Evolutionary conservation across 1,140 invertebrate species (phyloP).

Genomic region (Dinoponera quadriceps): DNA sequence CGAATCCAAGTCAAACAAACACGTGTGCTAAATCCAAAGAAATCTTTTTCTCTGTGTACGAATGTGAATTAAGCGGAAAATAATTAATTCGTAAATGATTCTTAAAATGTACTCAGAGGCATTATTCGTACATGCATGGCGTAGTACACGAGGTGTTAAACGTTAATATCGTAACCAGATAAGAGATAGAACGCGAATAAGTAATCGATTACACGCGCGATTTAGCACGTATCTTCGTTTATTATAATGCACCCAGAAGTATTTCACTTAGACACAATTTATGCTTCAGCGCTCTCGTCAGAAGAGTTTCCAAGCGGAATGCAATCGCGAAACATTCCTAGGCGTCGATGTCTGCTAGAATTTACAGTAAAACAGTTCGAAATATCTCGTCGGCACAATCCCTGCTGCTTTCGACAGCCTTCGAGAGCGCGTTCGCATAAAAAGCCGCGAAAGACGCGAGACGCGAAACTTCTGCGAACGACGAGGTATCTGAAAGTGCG

Average conservation of each 20-base stretch:
- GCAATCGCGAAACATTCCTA: constrained; percentile 6
- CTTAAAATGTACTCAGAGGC: too few relatives aligned
- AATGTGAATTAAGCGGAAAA: too few relatives aligned
- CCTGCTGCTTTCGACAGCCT: background rate
- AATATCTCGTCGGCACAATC: constrained; percentile 11
- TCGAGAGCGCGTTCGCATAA: constrained; percentile 3
- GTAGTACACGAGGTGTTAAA: background rate
- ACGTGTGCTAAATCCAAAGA: too few relatives aligned
- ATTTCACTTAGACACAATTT: background rate
- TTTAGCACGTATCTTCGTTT: background rate
- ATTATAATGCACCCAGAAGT: background rate
- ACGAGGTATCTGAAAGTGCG: background rate
- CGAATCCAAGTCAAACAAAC: too few relatives aligned
- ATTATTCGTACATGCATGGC: background rate
- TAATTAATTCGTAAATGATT: too few relatives aligned
- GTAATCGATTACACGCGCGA: background rate
- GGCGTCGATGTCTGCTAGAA: background rate
- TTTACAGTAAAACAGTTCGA: constrained; percentile 7
- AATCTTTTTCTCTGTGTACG: too few relatives aligned
- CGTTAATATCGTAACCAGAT: background rate
- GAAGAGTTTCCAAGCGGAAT: background rate
- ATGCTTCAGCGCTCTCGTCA: background rate
- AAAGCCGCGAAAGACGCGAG: background rate
- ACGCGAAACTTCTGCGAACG: constrained; percentile 11
- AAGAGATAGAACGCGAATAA: background rate